A percentile compares a stretch with the other conserved stretches of the same genome.
Evolutionary conservation across 2,113 vertebrate species (phyloP).

Genomic region (Galemys pyrenaicus): DNA sequence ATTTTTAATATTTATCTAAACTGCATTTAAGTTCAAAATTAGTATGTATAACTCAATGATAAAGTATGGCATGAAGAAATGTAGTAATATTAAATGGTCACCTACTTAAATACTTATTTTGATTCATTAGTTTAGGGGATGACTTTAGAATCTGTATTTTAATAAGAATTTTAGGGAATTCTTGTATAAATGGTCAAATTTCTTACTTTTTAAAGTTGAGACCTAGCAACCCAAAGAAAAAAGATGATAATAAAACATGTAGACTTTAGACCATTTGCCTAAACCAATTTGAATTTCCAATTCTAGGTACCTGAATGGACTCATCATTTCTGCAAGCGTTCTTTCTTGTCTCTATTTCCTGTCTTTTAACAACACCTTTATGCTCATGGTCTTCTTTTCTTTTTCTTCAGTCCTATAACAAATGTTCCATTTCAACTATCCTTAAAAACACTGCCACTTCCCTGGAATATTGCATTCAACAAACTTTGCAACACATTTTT

Average conservation of each 20-base stretch:
- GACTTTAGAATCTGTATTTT: neutral
- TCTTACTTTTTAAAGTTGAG: neutral
- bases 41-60: neutral
- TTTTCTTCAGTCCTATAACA: neutral
- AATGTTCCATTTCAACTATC: neutral
- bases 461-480: neutral
- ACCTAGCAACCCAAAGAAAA: neutral
- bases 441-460: neutral
- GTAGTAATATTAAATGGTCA: neutral
- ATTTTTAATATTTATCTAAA: neutral
- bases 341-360: neutral
- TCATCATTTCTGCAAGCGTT: neutral
- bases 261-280: neutral
- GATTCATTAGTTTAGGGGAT: neutral
- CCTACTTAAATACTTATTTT: neutral
- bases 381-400: neutral
- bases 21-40: neutral
- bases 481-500: neutral
- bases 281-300: neutral
- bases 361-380: neutral
- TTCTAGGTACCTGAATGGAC: too few relatives aligned
- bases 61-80: neutral
- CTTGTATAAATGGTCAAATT: neutral
- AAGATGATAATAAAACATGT: neutral
- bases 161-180: neutral